Conservation (phyloP, 2,888 invertebrate genomes). For the Tenthredo livida region DNA sequence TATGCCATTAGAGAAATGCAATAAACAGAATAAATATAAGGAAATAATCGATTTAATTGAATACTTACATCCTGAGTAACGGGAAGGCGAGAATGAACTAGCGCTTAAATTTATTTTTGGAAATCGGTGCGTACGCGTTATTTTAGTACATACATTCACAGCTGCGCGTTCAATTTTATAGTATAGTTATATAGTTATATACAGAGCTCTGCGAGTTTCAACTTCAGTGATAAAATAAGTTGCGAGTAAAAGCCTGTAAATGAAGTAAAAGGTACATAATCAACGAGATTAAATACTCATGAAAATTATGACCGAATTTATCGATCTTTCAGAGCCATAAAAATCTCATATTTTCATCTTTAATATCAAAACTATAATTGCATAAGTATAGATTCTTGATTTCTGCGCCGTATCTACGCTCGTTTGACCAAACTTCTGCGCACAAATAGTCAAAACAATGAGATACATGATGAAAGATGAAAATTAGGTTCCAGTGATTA, state of each 20-base stretch:
- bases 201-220: not conserved
- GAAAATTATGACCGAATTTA: not conserved
- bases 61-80: conserved; percentile 38
- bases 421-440: not conserved
- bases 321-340: not conserved
- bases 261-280: not conserved
- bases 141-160: conserved; percentile 67
- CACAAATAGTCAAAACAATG: conserved; percentile 36
- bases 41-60: not conserved
- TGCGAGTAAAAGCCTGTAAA: not conserved
- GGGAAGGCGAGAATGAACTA: conserved; percentile 41
- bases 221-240: not conserved
- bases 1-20: not conserved
- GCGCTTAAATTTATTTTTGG: conserved; percentile 71
- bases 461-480: not conserved
- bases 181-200: conserved; percentile 7
- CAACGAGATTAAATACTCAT: not conserved
- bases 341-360: not conserved
- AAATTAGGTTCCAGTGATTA: not conserved
- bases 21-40: not conserved
- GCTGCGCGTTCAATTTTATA: conserved; percentile 54
- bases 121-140: conserved; percentile 68
- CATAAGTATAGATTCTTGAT: conserved; percentile 24
- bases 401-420: conserved; percentile 15
- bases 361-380: not conserved